Conservation (phyloP, 64 coral and sea anemone genomes). For the Orbicella faveolata region DNA sequence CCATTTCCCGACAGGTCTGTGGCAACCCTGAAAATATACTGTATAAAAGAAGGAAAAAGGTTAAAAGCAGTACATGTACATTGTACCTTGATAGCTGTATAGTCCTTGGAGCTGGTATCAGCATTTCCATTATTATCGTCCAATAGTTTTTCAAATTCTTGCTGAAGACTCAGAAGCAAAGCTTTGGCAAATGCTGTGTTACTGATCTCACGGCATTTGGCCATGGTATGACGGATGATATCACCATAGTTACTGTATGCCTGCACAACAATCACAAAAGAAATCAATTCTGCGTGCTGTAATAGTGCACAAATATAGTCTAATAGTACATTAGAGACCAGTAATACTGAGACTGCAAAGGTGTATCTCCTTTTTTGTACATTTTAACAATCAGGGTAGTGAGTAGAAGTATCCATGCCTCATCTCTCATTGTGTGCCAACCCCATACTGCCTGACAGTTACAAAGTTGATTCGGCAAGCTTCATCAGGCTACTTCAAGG, state of each 20-base stretch:
- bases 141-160: slow-evolving; percentile 61
- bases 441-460: too few species aligned
- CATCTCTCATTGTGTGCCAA: too few species aligned
- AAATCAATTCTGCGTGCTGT: too few species aligned
- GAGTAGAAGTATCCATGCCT: not conserved
- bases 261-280: slow-evolving; percentile 22
- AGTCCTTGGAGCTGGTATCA: slow-evolving; percentile 59
- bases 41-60: not conserved
- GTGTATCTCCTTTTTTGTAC: not conserved
- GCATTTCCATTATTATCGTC: slow-evolving; percentile 35
- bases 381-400: not conserved
- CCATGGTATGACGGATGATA: slow-evolving; percentile 88
- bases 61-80: too few species aligned
- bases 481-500: too few species aligned
- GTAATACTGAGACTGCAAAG: not conserved
- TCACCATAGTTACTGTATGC: slow-evolving; percentile 93
- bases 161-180: slow-evolving; percentile 58
- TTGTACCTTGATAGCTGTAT: slow-evolving; percentile 63
- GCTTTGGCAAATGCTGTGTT: slow-evolving; percentile 74
- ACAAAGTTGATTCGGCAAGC: too few species aligned
- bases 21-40: too few species aligned
- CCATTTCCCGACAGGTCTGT: too few species aligned
- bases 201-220: slow-evolving; percentile 86
- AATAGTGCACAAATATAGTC: too few species aligned
- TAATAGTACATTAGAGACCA: too few species aligned